These are phyloP conservation scores for Leuctra nigra DNA, from an alignment of 2,888 invertebrate species.

Conservation along the genomic window DNA sequence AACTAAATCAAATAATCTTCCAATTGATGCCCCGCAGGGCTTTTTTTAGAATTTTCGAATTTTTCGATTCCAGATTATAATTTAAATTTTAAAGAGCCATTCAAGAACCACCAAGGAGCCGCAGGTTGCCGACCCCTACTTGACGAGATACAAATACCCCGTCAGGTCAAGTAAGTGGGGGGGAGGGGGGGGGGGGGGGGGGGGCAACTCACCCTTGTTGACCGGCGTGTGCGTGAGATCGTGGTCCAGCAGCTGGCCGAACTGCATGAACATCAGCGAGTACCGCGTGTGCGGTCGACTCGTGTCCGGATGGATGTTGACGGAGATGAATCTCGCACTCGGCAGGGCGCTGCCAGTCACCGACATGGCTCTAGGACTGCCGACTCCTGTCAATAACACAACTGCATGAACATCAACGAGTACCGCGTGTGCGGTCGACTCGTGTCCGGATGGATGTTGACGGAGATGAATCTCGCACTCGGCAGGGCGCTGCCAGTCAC, in stretches of 20 bases:
- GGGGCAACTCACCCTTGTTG: slow-evolving; percentile 37
- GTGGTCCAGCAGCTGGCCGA: slow-evolving; percentile 49
- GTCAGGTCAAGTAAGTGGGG: too few relatives aligned
- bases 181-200: too few relatives aligned
- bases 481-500: slow-evolving; percentile 41
- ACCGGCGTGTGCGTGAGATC: slow-evolving; percentile 50
- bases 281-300: slow-evolving; percentile 43
- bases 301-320: slow-evolving; percentile 42
- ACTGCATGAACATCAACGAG: slow-evolving; percentile 48
- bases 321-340: slow-evolving; percentile 43
- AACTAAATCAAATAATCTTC: too few relatives aligned
- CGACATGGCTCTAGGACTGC: slow-evolving; percentile 38
- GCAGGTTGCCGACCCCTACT: too few relatives aligned
- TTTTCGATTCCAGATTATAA: too few relatives aligned
- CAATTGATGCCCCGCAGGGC: too few relatives aligned
- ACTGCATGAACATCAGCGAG: slow-evolving; percentile 48
- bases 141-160: too few relatives aligned
- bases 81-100: too few relatives aligned
- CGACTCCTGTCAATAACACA: slow-evolving; percentile 42
- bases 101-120: too few relatives aligned
- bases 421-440: slow-evolving; percentile 43
- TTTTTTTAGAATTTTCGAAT: too few relatives aligned
- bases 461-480: slow-evolving; percentile 43
- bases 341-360: slow-evolving; percentile 41
- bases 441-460: slow-evolving; percentile 42